A percentile compares a stretch with the other conserved stretches of the same genome.
phyloP scores from a whole-genome alignment of 2,888 invertebrate species.

The Calameuta pallipes region DNA sequence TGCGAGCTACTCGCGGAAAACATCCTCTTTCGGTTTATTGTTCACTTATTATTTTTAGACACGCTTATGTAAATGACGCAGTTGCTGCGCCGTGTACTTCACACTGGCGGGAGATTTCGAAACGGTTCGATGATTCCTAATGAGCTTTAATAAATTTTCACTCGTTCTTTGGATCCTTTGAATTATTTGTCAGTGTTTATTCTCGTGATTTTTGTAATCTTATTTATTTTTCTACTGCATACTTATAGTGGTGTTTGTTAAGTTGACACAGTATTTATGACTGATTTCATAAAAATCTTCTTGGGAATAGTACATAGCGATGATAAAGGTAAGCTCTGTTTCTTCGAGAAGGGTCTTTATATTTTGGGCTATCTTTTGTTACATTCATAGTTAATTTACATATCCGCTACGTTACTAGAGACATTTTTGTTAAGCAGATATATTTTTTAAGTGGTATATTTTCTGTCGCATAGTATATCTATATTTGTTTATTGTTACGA shows the following conservation, averaged over 20 bases:
- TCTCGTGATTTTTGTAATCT: neutral
- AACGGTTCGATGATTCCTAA: constrained; percentile 12
- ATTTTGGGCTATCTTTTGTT: neutral
- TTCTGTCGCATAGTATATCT: neutral
- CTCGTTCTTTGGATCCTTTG: neutral
- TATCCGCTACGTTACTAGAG: neutral
- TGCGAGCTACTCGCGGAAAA: constrained; percentile 10
- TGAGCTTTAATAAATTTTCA: neutral
- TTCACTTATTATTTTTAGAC: constrained; percentile 57
- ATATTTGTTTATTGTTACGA: neutral
- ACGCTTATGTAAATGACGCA: constrained; percentile 61
- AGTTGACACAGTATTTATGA: neutral
- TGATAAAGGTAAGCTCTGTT: neutral
- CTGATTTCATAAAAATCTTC: neutral
- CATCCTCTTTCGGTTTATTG: constrained; percentile 38
- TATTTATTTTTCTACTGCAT: neutral
- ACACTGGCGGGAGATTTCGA: constrained; percentile 48
- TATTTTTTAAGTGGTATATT: neutral
- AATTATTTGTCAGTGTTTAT: neutral
- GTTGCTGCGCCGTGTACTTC: constrained; percentile 39
- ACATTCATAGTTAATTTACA: neutral
- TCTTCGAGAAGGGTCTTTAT: neutral
- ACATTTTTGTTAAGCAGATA: neutral
- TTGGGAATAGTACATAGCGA: neutral
- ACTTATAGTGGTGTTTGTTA: neutral